Percentiles rank a stretch among this genome's conserved stretches.
Evolutionary conservation across 2,113 vertebrate species (phyloP).

Genomic region (Choloepus hoffmanni): DNA sequence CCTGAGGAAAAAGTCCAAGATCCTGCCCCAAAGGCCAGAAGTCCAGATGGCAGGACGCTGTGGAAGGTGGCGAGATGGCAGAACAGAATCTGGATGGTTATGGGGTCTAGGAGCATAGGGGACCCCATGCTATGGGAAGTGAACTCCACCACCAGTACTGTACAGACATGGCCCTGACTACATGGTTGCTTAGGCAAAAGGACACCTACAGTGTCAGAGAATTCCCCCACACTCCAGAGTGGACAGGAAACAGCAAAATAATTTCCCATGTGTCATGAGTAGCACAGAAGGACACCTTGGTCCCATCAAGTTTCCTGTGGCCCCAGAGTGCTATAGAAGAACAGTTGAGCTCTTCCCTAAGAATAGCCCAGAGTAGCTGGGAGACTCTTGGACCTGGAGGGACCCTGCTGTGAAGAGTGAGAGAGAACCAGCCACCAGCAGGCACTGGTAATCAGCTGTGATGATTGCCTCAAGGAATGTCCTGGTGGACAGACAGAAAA

Average conservation of each 20-base stretch:
- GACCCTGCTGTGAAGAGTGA: not conserved
- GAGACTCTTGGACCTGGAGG: not conserved
- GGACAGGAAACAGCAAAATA: not conserved
- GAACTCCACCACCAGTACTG: accelerated
- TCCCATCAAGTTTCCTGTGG: not conserved
- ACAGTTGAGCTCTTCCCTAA: not conserved
- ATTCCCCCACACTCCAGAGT: not conserved
- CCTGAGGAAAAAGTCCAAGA: not conserved
- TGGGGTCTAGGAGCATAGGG: no score
- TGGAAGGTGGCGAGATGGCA: not conserved
- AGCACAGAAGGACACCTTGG: not conserved
- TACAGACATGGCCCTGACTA: no score
- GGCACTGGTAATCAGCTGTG: accelerated
- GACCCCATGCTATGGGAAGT: not conserved
- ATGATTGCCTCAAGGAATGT: not conserved
- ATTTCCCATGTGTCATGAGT: not conserved
- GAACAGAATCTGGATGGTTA: not conserved
- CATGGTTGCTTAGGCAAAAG: not conserved
- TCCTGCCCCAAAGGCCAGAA: not conserved
- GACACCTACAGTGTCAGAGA: not conserved
- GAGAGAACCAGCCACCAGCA: not conserved
- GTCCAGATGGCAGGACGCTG: not conserved
- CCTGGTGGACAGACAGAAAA: not conserved
- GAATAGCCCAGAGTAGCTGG: not conserved
- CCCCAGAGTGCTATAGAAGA: not conserved